phyloP scores from a whole-genome alignment of 2,113 vertebrate genomes.

The Brienomyrus brachyistius region DNA sequence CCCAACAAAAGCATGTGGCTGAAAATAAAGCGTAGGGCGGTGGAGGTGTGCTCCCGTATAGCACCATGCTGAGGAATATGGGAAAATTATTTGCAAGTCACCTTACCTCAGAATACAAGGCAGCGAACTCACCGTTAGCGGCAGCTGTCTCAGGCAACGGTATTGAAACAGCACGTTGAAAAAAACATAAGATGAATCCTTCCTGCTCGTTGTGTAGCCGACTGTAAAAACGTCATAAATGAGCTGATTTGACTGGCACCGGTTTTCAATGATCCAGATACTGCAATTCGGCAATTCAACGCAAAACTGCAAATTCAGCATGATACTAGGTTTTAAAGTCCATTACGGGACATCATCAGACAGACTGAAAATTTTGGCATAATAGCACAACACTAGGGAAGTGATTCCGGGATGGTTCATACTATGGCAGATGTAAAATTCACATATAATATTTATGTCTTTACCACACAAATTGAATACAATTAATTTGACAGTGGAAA shows the following conservation, averaged over 20 bases:
- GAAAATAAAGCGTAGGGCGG: background rate
- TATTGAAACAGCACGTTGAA: background rate
- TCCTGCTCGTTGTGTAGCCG: background rate
- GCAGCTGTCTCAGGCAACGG: background rate
- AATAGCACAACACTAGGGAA: background rate
- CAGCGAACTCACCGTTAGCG: background rate
- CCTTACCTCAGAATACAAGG: background rate
- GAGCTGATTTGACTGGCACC: background rate
- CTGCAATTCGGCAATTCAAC: background rate
- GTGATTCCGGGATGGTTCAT: background rate
- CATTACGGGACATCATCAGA: background rate
- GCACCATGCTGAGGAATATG: background rate
- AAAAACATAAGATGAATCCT: background rate
- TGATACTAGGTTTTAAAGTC: background rate
- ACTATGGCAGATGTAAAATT: background rate
- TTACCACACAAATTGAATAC: background rate
- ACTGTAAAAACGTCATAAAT: background rate
- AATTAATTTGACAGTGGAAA: background rate
- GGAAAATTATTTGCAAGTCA: background rate
- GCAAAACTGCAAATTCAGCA: background rate
- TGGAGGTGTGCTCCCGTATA: background rate
- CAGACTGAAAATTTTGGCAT: background rate
- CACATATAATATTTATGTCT: background rate
- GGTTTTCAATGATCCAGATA: background rate
- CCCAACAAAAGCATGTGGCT: background rate